phyloP scores from a whole-genome alignment of 2,113 vertebrate genomes.

The Microcebus jonahi region DNA sequence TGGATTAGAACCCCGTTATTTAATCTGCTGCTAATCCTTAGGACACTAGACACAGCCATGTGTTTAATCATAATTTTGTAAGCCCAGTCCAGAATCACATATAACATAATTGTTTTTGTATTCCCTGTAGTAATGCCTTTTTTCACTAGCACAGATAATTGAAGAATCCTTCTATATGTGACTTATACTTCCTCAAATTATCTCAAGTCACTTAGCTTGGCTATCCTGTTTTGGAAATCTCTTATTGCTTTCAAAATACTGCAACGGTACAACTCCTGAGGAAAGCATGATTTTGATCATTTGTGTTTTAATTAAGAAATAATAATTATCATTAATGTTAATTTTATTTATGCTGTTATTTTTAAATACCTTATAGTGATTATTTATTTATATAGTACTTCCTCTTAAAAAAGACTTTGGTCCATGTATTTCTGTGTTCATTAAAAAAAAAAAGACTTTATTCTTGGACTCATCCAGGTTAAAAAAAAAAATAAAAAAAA shows the following conservation, averaged over 20 bases:
- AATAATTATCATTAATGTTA: background rate
- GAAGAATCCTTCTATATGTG: background rate
- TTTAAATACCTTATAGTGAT: background rate
- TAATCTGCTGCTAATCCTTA: background rate
- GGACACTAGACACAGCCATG: background rate
- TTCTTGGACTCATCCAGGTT: no score
- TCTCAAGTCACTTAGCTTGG: background rate
- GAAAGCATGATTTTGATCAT: background rate
- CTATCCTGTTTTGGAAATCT: background rate
- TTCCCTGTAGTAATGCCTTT: background rate
- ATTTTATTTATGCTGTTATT: background rate
- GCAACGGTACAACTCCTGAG: background rate
- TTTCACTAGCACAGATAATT: background rate
- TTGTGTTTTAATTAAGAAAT: constrained; percentile 24
- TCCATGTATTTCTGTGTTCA: no score
- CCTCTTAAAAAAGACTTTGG: background rate
- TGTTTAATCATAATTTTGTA: background rate
- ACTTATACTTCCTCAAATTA: background rate
- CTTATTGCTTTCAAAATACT: background rate
- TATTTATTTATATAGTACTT: background rate
- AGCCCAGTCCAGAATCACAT: background rate
- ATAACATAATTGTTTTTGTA: background rate
- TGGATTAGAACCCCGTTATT: background rate
- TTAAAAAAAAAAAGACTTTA: background rate
- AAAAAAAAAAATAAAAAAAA: no score